Percentiles rank a stretch among this genome's conserved stretches.
phyloP scores from a whole-genome alignment of 2,888 invertebrate genomes.

The Diadegma fenestrale region DNA sequence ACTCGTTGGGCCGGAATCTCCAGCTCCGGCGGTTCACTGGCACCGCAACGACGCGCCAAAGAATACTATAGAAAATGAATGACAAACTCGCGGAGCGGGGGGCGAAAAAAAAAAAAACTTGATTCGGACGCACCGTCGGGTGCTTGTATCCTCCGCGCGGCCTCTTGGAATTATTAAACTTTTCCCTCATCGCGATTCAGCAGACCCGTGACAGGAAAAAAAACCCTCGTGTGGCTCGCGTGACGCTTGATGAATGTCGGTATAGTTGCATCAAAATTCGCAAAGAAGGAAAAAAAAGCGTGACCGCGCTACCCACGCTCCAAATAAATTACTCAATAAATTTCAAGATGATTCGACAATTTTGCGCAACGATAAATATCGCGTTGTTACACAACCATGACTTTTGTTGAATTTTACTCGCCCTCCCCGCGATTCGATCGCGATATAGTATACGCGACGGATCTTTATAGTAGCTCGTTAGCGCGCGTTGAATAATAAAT shows the following conservation, averaged over 20 bases:
- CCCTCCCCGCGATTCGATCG: conserved; percentile 5
- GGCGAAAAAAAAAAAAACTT: conserved; percentile 7
- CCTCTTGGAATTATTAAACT: conserved; percentile 62
- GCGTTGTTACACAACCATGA: not conserved
- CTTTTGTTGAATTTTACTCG: not conserved
- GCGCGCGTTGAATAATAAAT: too few species aligned
- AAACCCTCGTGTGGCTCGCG: conserved; percentile 59
- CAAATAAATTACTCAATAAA: not conserved
- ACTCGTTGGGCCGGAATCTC: not conserved
- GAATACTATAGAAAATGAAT: not conserved
- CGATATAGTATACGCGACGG: too few species aligned
- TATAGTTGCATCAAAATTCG: conserved; percentile 6
- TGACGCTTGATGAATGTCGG: conserved; percentile 69
- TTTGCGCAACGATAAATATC: conserved; percentile 10
- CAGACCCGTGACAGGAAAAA: not conserved
- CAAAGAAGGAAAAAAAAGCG: not conserved
- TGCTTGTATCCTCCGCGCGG: conserved; percentile 21
- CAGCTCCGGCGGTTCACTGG: too few species aligned
- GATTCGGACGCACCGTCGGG: conserved; percentile 33
- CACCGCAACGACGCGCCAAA: not conserved
- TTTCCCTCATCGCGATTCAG: not conserved
- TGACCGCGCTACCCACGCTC: too few species aligned
- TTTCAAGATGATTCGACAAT: conserved; percentile 1
- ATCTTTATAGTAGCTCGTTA: too few species aligned
- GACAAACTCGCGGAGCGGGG: too few species aligned